Base-by-base conservation (phyloP, 2,113 vertebrate species). In the Silurus glanis region DNA sequence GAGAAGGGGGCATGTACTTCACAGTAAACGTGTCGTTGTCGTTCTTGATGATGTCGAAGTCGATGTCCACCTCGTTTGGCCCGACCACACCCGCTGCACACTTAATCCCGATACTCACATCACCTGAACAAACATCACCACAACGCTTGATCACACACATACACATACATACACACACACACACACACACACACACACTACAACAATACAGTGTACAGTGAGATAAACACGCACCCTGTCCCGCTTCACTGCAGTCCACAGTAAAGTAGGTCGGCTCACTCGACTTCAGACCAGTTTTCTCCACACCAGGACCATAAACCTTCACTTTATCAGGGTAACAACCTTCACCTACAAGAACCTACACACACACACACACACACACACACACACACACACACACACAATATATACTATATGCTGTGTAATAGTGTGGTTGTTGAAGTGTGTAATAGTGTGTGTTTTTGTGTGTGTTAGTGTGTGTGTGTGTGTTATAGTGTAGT, bases 1-100 rank as follows among this genome's bases (percentile, higher is more conserved):
- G 91, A 0, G 95, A 96, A 0, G 97, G 97, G 0, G 98, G 96
- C 0, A 95, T 97, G 94, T 99, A 99, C 91, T 98, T 98, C 90
- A 99, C 98, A 0, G 98, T 99, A 94, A 99, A 99, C 84, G 98
- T 99, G 92, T 99, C 97, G 0, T 99, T 99, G 94, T 99, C 97
- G 0, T 99, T 99, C 94, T 98, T 98, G 91, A 99, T 99, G 91
- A 99, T 99, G 94, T 99, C 97, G 0, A 98, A 99, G 90, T 99
- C 98, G 0, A 99, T 98, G 95, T 99, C 98, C 0, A 97, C 97
- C 92, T 99, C 98, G 0, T 94, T 92, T 0, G 97, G 97, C 2
- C 97, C 97, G 81, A 98, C 95, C 80, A 99, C 97, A 0, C 97
- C 98, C 0, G 97, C 97, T 10, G 97, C 96, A 0, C 97, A 98